phyloP scores from a whole-genome alignment of 2,113 vertebrate species.

The Tautogolabrus adspersus region DNA sequence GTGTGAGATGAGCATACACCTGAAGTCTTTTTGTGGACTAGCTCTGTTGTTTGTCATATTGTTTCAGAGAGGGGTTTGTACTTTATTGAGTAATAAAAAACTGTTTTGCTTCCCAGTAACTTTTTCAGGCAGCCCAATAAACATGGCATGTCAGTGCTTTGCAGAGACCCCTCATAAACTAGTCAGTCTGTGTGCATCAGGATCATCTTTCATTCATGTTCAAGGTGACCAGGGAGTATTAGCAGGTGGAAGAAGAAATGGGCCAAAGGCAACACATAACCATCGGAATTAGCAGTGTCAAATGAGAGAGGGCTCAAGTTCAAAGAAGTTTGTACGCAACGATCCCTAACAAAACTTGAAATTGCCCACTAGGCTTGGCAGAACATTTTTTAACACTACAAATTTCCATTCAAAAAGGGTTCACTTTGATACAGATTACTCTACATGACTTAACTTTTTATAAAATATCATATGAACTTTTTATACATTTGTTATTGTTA shows the following conservation, averaged over 20 bases:
- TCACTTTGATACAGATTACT: too few relatives aligned
- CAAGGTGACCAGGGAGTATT: neutral
- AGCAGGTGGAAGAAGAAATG: neutral
- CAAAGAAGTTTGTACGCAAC: too few relatives aligned
- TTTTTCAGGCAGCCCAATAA: constrained; percentile 30
- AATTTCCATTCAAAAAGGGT: too few relatives aligned
- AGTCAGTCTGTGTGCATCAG: constrained; percentile 13
- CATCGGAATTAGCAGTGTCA: too few relatives aligned
- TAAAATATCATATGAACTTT: too few relatives aligned
- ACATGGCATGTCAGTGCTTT: constrained; percentile 8
- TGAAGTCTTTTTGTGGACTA: neutral
- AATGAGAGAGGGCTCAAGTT: too few relatives aligned
- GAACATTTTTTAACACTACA: too few relatives aligned
- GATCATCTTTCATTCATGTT: constrained; percentile 29
- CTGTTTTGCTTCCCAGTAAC: neutral
- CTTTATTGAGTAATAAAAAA: neutral
- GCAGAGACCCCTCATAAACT: constrained; percentile 8
- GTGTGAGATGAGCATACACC: neutral
- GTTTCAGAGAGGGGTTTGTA: neutral
- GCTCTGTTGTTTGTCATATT: neutral
- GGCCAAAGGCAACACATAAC: neutral
- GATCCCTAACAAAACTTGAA: too few relatives aligned
- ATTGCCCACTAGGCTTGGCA: too few relatives aligned
- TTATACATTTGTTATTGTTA: too few relatives aligned
- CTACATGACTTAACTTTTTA: too few relatives aligned